Conservation (phyloP, 2,113 vertebrate genomes). For the Upupa epops region DNA sequence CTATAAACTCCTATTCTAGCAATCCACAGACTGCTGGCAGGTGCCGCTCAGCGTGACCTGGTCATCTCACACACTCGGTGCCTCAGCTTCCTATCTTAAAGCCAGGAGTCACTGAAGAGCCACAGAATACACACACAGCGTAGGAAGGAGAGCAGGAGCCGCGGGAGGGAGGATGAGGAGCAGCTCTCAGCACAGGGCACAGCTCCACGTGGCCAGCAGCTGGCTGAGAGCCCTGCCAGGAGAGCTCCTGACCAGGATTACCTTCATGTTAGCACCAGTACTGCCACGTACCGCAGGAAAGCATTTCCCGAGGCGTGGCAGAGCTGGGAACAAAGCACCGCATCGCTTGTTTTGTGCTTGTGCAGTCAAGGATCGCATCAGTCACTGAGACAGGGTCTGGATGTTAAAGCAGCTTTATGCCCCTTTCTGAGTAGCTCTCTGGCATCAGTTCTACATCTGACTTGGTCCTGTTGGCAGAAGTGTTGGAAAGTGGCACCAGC, state of each 20-base stretch:
- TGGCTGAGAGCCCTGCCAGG: neutral
- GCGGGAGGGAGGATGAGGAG: neutral
- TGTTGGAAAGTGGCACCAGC: neutral
- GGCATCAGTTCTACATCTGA: neutral
- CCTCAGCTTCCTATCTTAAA: neutral
- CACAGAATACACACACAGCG: neutral
- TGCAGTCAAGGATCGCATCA: neutral
- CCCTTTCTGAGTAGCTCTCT: neutral
- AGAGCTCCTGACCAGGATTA: neutral
- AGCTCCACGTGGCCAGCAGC: fast-evolving
- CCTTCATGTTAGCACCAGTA: neutral
- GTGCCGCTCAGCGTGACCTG: neutral
- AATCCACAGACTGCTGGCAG: neutral
- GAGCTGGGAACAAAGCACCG: neutral
- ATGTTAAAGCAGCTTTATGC: neutral
- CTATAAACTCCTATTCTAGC: neutral
- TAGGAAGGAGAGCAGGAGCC: neutral
- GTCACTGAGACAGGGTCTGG: neutral
- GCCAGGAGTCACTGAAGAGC: neutral
- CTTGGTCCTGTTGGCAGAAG: neutral
- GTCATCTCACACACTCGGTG: neutral
- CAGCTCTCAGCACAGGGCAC: neutral
- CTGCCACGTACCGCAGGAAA: constrained; percentile 5
- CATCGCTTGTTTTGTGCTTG: neutral
- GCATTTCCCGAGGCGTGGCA: constrained; percentile 17